phyloP scores from a whole-genome alignment of 2,888 invertebrate species.

The Himalopsyche kuldschensis region DNA sequence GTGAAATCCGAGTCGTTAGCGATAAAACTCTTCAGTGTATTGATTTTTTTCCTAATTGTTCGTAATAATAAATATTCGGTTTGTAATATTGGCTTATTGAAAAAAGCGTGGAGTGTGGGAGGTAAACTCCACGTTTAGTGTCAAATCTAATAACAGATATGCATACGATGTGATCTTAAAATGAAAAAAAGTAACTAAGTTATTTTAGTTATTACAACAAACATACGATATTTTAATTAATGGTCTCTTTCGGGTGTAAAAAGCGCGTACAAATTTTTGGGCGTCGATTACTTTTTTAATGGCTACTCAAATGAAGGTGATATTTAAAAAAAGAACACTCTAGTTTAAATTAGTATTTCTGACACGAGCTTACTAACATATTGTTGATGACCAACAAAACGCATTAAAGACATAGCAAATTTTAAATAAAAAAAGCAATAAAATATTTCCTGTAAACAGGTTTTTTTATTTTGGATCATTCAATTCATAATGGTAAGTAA shows the following conservation, averaged over 20 bases:
- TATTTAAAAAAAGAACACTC: background rate
- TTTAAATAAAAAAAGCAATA: background rate
- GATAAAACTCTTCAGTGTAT: too few species aligned
- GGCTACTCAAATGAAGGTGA: background rate
- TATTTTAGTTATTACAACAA: background rate
- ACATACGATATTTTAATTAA: background rate
- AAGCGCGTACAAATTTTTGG: background rate
- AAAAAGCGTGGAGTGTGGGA: too few species aligned
- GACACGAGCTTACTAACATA: background rate
- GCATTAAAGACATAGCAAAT: background rate
- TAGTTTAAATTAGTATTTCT: background rate
- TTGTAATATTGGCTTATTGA: too few species aligned
- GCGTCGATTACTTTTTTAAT: background rate
- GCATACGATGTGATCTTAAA: too few species aligned
- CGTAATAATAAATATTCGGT: too few species aligned
- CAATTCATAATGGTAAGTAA: background rate
- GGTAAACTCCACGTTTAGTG: too few species aligned
- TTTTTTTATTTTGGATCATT: background rate
- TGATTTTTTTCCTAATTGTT: too few species aligned
- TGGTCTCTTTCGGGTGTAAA: background rate
- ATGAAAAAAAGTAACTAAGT: too few species aligned
- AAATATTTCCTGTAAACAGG: background rate
- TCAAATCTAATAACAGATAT: too few species aligned
- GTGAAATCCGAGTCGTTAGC: too few species aligned
- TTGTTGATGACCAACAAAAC: background rate